A percentile compares a stretch with the other conserved stretches of the same genome.
Conservation (phyloP, 2,113 vertebrate genomes). For the Leuciscus idus region DNA sequence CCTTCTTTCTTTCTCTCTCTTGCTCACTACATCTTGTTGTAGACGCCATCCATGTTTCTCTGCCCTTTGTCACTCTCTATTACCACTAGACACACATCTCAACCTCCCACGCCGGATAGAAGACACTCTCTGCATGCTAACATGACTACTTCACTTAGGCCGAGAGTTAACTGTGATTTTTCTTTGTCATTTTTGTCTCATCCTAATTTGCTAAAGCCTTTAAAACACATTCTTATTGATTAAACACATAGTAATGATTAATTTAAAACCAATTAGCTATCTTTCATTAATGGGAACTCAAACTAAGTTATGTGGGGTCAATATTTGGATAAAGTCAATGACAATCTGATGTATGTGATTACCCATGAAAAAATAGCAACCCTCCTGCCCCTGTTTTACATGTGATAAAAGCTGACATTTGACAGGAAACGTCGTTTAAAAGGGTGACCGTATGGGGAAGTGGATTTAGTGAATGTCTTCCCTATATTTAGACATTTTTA, state of each 20-base stretch:
- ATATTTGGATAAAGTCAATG: conserved; percentile 1
- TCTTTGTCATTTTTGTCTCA: background rate
- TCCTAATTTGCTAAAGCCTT: background rate
- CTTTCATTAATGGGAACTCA: conserved; percentile 2
- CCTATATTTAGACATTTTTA: conserved; percentile 19
- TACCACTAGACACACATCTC: conserved; percentile 32
- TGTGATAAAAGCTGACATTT: conserved; percentile 28
- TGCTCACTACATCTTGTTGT: background rate
- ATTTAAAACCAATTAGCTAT: conserved; percentile 16
- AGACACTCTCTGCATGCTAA: conserved; percentile 20
- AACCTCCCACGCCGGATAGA: background rate
- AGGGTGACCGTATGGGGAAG: background rate
- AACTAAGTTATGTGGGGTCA: background rate
- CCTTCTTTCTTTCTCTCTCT: background rate
- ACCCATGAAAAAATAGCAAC: background rate
- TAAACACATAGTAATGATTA: conserved; percentile 7
- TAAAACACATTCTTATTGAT: background rate
- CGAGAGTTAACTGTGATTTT: background rate
- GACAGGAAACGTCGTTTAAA: background rate
- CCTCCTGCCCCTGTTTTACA: conserved; percentile 10
- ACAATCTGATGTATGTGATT: background rate
- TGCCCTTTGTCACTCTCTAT: conserved; percentile 29
- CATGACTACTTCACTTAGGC: background rate
- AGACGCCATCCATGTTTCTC: background rate
- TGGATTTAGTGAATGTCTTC: background rate